Percentiles rank a stretch among this genome's conserved stretches.
Evolutionary conservation across 2,113 vertebrate species (phyloP).

Genomic region (Eptesicus fuscus): DNA sequence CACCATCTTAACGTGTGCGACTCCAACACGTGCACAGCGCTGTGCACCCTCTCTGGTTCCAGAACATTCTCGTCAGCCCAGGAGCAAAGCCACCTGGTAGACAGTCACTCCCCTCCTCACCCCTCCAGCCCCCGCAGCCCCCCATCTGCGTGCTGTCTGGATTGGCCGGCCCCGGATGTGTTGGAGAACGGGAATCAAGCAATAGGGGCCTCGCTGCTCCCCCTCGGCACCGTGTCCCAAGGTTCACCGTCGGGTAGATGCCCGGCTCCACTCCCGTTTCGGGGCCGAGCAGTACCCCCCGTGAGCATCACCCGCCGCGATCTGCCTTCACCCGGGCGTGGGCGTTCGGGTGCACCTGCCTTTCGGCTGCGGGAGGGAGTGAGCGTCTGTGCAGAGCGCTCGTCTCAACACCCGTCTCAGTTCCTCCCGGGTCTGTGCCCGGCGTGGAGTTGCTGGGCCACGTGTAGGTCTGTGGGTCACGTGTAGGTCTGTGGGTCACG

Average conservation of each 20-base stretch:
- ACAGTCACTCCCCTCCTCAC: rapidly evolving
- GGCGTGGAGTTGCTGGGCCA: rapidly evolving
- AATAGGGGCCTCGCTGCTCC: rapidly evolving
- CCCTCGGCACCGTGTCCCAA: rapidly evolving
- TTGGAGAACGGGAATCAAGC: rapidly evolving
- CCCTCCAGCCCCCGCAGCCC: rapidly evolving
- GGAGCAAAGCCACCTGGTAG: too few species aligned
- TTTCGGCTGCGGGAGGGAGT: background rate
- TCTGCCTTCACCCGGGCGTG: too few species aligned
- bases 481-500: too few species aligned
- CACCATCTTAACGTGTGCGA: rapidly evolving
- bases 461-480: rapidly evolving
- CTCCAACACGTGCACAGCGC: rapidly evolving
- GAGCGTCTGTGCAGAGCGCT: rapidly evolving
- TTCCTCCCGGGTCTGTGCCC: rapidly evolving
- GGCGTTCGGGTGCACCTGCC: rapidly evolving
- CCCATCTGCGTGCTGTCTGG: too few species aligned
- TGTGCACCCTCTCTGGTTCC: rapidly evolving
- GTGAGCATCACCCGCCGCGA: rapidly evolving
- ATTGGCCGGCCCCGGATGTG: too few species aligned
- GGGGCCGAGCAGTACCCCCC: rapidly evolving
- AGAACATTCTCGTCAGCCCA: rapidly evolving
- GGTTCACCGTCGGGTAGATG: rapidly evolving
- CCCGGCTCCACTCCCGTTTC: background rate
- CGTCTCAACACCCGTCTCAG: rapidly evolving